Conservation (phyloP, 2,888 invertebrate species). For the Eupithecia dodoneata region DNA sequence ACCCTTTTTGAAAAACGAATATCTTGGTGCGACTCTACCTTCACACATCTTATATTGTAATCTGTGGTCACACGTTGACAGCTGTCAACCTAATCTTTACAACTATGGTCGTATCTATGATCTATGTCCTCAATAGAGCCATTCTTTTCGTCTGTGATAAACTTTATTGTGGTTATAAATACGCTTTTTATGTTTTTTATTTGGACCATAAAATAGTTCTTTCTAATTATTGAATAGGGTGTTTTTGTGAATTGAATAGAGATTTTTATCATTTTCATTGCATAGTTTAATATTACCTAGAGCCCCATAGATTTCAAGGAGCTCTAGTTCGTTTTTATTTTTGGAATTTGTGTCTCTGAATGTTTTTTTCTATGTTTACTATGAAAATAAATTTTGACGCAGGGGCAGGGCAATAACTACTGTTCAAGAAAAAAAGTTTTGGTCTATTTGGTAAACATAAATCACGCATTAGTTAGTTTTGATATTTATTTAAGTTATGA, state of each 20-base stretch:
- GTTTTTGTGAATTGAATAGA: not conserved
- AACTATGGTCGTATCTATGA: slow-evolving; percentile 35
- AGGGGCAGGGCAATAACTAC: too few relatives aligned
- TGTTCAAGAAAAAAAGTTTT: too few relatives aligned
- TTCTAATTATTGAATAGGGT: slow-evolving; percentile 4
- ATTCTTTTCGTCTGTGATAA: slow-evolving; percentile 32
- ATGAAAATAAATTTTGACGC: too few relatives aligned
- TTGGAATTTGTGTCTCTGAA: too few relatives aligned
- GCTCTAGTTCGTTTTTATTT: not conserved
- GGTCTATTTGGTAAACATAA: too few relatives aligned
- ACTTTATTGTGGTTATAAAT: slow-evolving; percentile 19
- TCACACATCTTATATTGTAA: not conserved
- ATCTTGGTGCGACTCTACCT: not conserved
- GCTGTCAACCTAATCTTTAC: slow-evolving; percentile 35
- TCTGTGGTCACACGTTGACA: slow-evolving; percentile 30
- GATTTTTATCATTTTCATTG: slow-evolving; percentile 15
- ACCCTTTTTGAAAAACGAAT: not conserved
- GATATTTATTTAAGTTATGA: too few relatives aligned
- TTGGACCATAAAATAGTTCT: slow-evolving; percentile 1
- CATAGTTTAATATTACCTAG: not conserved
- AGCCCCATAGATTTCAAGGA: not conserved
- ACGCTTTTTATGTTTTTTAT: not conserved
- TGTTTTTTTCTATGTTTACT: too few relatives aligned
- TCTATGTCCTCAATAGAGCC: slow-evolving; percentile 28
- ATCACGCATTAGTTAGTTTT: too few relatives aligned